A percentile compares a stretch with the other conserved stretches of the same genome.
Evolutionary conservation across 2,888 invertebrate species (phyloP).

Genomic region (Epinotia brunnichana): DNA sequence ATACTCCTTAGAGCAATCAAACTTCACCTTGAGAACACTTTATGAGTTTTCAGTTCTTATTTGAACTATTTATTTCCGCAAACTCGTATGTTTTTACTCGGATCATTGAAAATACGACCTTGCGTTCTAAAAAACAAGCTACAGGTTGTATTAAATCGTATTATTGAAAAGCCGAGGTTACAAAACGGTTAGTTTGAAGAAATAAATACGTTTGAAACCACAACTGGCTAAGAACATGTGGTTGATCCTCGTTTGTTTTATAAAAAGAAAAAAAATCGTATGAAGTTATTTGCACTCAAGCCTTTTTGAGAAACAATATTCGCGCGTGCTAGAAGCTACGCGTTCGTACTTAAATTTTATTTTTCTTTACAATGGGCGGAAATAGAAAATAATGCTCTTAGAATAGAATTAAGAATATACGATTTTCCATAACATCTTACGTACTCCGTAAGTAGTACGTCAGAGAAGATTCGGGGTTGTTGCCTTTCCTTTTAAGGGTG

Average conservation of each 20-base stretch:
- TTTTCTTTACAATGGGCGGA: not conserved
- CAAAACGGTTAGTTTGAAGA: not conserved
- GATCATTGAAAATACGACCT: not conserved
- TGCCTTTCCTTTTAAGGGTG: too few relatives aligned
- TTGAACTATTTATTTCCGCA: not conserved
- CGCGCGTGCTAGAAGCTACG: conserved; percentile 6
- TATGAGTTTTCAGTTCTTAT: conserved; percentile 29
- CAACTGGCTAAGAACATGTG: conserved; percentile 19
- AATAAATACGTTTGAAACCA: conserved; percentile 18
- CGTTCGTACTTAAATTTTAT: not conserved
- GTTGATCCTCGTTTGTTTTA: not conserved
- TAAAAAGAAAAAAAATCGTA: not conserved
- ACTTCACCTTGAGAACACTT: conserved; percentile 29
- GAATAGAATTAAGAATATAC: not conserved
- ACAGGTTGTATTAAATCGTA: not conserved
- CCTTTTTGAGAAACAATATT: not conserved
- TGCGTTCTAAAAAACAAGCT: not conserved
- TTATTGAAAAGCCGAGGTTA: not conserved
- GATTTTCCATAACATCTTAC: not conserved
- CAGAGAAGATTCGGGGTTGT: too few relatives aligned
- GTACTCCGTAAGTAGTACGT: not conserved
- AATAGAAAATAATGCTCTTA: not conserved
- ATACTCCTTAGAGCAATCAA: conserved; percentile 21
- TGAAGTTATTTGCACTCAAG: not conserved
- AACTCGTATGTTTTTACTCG: not conserved